phyloP scores from a whole-genome alignment of 2,888 invertebrate genomes.

The Lampropteryx suffumata region DNA sequence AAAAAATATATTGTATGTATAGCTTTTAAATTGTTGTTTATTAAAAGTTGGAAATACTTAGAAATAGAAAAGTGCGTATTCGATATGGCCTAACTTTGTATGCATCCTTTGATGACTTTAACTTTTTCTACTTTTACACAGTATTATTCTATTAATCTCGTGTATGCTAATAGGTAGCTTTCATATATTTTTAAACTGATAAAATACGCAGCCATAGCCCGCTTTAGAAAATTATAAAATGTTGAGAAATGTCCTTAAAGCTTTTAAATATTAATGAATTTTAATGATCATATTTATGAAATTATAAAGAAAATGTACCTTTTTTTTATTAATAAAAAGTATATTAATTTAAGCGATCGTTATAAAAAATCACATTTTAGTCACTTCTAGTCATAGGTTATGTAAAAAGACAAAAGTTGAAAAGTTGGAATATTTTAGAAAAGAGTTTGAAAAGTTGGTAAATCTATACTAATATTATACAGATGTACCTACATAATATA shows the following conservation, averaged over 20 bases:
- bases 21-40: not conserved
- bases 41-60: not conserved
- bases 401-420: constrained; percentile 64
- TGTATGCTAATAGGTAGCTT: constrained; percentile 1
- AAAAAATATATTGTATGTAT: constrained; percentile 4
- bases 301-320: constrained; percentile 2
- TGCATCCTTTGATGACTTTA: constrained; percentile 26
- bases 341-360: not conserved
- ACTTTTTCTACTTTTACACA: constrained; percentile 68
- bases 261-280: not conserved
- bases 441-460: constrained; percentile 12
- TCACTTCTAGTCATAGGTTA: constrained; percentile 66
- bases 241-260: constrained; percentile 2
- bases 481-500: not conserved
- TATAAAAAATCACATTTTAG: constrained; percentile 34
- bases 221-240: not conserved
- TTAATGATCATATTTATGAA: not conserved
- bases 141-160: constrained; percentile 35
- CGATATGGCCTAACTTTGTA: constrained; percentile 21
- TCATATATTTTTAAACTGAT: constrained; percentile 5
- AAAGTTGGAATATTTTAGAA: constrained; percentile 17
- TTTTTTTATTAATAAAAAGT: no score
- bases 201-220: not conserved
- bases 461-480: not conserved
- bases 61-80: constrained; percentile 9